A percentile compares a stretch with the other conserved stretches of the same genome.
These are phyloP conservation scores for Caenorhabditis briggsae DNA, from an alignment of 1,140 invertebrate species.

Conservation along the genomic window DNA sequence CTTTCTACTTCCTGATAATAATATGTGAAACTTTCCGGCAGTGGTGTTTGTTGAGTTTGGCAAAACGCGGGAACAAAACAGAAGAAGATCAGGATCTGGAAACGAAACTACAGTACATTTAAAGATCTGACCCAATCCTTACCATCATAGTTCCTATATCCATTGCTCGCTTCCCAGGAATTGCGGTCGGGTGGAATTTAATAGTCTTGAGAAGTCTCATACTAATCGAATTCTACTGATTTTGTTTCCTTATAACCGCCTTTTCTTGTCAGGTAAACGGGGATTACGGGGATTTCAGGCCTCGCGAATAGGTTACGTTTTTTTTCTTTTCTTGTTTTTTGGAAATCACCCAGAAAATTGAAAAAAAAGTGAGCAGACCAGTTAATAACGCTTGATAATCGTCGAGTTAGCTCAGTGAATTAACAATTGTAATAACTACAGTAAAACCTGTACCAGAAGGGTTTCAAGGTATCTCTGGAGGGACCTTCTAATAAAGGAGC, in stretches of 20 bases:
- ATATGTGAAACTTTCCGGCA: too few relatives aligned
- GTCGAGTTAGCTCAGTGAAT: too few relatives aligned
- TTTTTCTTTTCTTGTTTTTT: conserved; percentile 7
- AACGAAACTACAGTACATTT: too few relatives aligned
- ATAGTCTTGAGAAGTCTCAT: neutral
- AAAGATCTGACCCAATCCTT: too few relatives aligned
- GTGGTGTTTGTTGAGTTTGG: neutral
- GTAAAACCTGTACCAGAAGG: too few relatives aligned
- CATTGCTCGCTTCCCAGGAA: neutral
- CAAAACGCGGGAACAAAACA: neutral
- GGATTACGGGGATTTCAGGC: neutral
- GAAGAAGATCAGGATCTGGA: neutral
- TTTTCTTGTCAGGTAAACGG: too few relatives aligned
- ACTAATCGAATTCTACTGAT: neutral
- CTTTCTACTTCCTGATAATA: too few relatives aligned
- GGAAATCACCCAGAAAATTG: neutral
- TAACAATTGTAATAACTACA: too few relatives aligned
- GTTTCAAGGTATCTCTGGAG: too few relatives aligned
- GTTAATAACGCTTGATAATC: too few relatives aligned
- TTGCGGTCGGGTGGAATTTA: neutral
- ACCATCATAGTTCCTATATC: neutral
- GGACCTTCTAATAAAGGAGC: too few relatives aligned
- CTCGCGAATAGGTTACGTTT: neutral
- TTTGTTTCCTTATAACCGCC: neutral
- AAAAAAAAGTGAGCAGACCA: neutral